Conservation (phyloP, 2,113 vertebrate genomes). For the Cervus canadensis region DNA sequence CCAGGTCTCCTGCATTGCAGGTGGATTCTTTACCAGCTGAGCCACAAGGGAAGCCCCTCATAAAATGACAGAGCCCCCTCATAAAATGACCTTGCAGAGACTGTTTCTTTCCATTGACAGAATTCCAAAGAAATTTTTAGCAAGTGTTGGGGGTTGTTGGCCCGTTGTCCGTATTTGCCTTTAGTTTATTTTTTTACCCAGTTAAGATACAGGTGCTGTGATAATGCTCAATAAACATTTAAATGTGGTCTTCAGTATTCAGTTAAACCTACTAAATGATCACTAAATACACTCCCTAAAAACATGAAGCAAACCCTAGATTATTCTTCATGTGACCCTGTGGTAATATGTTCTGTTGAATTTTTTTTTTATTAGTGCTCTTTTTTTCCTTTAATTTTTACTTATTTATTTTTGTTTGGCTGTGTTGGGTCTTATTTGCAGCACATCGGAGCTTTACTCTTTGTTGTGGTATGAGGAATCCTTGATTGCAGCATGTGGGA, state of each 20-base stretch:
- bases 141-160: not conserved
- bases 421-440: not conserved
- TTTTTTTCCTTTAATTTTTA: not conserved
- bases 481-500: not conserved
- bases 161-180: not conserved
- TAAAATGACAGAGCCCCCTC: not conserved
- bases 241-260: not conserved
- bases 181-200: constrained; percentile 8
- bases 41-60: not conserved
- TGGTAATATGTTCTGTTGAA: not conserved
- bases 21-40: not conserved
- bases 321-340: not conserved
- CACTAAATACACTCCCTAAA: not conserved
- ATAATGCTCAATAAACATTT: not conserved
- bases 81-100: not conserved
- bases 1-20: not conserved
- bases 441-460: not conserved
- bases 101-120: not conserved
- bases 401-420: not conserved
- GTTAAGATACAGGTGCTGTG: not conserved
- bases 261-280: not conserved
- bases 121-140: not conserved
- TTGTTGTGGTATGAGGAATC: not conserved
- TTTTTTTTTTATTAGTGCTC: not conserved
- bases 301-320: not conserved